Base-by-base conservation (phyloP, 2,888 invertebrate species). In the Drosophila differens region DNA sequence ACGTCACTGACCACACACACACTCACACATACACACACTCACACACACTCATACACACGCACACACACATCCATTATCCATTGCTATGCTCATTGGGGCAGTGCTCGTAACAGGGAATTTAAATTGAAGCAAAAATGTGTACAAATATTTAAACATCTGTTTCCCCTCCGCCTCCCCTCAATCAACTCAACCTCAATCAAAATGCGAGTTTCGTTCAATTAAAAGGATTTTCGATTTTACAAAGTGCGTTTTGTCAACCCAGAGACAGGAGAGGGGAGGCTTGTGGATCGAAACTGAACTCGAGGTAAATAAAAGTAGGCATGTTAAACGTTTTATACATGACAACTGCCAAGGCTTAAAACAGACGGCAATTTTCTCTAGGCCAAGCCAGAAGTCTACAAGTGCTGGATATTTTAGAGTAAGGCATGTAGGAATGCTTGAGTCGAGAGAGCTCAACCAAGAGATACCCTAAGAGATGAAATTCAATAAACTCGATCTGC, bases 221-320 rank as follows among this genome's bases (percentile, higher is more conserved):
- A 86, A 86, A 88, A 88, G 85, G 80, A 88, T 88, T 86, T 83
- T 83, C 86, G 80, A 82, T 88, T 88, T 78, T 73, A 86, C 83
- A 88, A 85, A 88, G 89, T 85, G 85, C 85, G 85, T 85, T 85
- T 77, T 74, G 79, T 74, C 25, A 47, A 16, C 47, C 25, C 16
- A 44, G 33, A 5, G 41, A 53, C 25, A 25, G 25, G 41, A 14
- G 9, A 32, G 0, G 22, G 12, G 9, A 37, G 0, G 22, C 5
- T 44, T 66, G 51, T 12, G 37, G 37, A 60, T 64, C 64, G 47
- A 61, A 70, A 70, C 54, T 51, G 41, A 70, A 55, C 51, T 55
- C 68, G 80, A 83, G 80, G 83, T 85, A 86, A 88, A 88, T 88
- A 86, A 88, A 76, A 80, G 80, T 77, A 75, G 82, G 72, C 85